Conservation (phyloP, 2,888 invertebrate species). For the Heliconius ismenius region DNA sequence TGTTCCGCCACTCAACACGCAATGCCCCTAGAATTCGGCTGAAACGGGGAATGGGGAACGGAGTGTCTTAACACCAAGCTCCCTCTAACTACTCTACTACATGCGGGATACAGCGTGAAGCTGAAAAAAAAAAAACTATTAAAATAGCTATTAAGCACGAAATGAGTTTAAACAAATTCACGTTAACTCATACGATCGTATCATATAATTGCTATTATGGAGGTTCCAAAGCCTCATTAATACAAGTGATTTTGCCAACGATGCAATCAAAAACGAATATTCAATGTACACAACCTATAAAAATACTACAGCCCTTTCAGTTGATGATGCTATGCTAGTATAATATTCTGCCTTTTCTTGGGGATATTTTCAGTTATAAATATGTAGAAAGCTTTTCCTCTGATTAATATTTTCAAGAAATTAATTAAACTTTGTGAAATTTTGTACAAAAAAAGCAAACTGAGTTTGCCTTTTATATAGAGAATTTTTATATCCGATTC, state of each 20-base stretch:
- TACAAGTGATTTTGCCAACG: slow-evolving; percentile 36
- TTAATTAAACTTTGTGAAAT: not conserved
- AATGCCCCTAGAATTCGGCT: too few relatives aligned
- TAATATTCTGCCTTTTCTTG: not conserved
- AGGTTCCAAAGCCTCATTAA: slow-evolving; percentile 39
- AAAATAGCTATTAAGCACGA: slow-evolving; percentile 17
- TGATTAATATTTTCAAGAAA: not conserved
- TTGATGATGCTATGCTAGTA: not conserved
- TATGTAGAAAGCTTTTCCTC: not conserved
- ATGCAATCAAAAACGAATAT: slow-evolving; percentile 38
- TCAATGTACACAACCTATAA: slow-evolving; percentile 25
- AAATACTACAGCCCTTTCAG: not conserved
- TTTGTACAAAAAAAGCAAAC: not conserved
- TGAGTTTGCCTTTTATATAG: not conserved
- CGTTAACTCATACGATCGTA: slow-evolving; percentile 31
- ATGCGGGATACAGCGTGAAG: too few relatives aligned
- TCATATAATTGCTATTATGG: slow-evolving; percentile 36
- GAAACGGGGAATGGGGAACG: too few relatives aligned
- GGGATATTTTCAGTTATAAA: not conserved
- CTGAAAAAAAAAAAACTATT: too few relatives aligned
- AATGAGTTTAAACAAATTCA: slow-evolving; percentile 31
- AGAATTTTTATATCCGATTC: not conserved
- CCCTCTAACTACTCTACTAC: too few relatives aligned
- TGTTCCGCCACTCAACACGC: too few relatives aligned
- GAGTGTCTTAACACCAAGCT: too few relatives aligned